Evolutionary conservation across 2,797 vertebrate species (phyloP).

Genomic region (Muscicapa striata): DNA sequence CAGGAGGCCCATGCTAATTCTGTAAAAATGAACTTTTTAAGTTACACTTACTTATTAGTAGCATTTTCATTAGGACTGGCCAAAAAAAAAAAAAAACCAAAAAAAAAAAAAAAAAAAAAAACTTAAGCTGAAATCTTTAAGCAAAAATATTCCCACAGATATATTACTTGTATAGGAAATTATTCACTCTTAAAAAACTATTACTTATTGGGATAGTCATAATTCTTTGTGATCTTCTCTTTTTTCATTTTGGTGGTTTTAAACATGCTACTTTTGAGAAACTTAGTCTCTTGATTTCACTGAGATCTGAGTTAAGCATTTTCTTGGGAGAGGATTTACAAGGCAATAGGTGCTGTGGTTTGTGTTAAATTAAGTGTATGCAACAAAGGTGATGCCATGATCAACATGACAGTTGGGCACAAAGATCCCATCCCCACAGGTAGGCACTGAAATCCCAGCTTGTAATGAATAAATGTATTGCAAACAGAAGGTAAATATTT

Average conservation of each 20-base stretch:
- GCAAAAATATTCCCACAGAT: neutral
- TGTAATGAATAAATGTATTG: neutral
- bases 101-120: neutral
- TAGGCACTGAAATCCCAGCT: neutral
- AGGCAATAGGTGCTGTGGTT: neutral
- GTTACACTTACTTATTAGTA: neutral
- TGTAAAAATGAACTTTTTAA: neutral
- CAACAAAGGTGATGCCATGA: neutral
- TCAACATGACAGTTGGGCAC: neutral
- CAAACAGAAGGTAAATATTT: neutral
- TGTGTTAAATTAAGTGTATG: neutral
- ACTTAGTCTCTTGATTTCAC: neutral
- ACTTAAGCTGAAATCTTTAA: neutral
- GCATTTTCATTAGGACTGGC: neutral
- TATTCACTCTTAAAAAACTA: neutral
- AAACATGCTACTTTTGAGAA: neutral
- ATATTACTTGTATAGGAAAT: neutral
- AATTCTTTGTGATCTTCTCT: neutral
- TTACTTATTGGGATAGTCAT: neutral
- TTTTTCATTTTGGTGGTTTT: neutral
- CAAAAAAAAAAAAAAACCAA: neutral
- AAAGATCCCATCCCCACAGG: neutral
- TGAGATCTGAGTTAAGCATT: neutral
- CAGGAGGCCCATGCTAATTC: slow-evolving; percentile 15
- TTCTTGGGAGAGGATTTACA: neutral